A percentile compares a stretch with the other conserved stretches of the same genome.
Evolutionary conservation across 2,888 invertebrate genomes (phyloP).

Genomic region (Vanessa cardui): DNA sequence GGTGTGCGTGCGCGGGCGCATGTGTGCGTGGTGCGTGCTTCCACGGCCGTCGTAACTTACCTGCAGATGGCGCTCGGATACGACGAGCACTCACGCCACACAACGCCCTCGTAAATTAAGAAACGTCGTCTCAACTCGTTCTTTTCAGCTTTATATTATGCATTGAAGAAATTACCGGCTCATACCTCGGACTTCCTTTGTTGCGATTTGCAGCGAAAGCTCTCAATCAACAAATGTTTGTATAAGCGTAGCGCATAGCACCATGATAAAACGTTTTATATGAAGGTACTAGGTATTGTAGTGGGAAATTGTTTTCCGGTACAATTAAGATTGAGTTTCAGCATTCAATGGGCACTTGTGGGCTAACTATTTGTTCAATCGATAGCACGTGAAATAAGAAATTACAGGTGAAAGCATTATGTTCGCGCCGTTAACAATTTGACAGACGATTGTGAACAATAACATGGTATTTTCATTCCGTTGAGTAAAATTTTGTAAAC

Average conservation of each 20-base stretch:
- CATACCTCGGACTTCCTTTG: conserved; percentile 38
- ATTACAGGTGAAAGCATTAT: conserved; percentile 49
- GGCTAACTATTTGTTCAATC: conserved; percentile 45
- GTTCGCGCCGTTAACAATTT: conserved; percentile 46
- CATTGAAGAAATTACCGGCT: conserved; percentile 37
- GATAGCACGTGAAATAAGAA: conserved; percentile 52
- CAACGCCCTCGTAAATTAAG: conserved; percentile 78
- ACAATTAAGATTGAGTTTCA: conserved; percentile 76
- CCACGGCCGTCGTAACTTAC: conserved; percentile 57
- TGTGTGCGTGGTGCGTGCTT: conserved; percentile 59
- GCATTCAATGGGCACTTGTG: conserved; percentile 62
- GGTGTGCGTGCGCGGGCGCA: conserved; percentile 71
- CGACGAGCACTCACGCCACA: conserved; percentile 59
- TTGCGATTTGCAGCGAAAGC: conserved; percentile 42
- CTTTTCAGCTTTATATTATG: conserved; percentile 67
- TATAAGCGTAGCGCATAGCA: conserved; percentile 52
- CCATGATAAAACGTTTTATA: conserved; percentile 64
- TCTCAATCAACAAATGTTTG: conserved; percentile 60
- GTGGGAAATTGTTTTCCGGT: conserved; percentile 75
- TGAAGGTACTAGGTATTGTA: conserved; percentile 58
- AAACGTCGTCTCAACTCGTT: conserved; percentile 67
- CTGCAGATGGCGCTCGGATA: conserved; percentile 74
- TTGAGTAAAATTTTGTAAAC: conserved; percentile 53
- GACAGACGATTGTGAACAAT: conserved; percentile 61
- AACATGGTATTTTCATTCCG: conserved; percentile 50